Evolutionary conservation across 2,113 vertebrate genomes (phyloP).

Genomic region (Mormyrus iriodes): DNA sequence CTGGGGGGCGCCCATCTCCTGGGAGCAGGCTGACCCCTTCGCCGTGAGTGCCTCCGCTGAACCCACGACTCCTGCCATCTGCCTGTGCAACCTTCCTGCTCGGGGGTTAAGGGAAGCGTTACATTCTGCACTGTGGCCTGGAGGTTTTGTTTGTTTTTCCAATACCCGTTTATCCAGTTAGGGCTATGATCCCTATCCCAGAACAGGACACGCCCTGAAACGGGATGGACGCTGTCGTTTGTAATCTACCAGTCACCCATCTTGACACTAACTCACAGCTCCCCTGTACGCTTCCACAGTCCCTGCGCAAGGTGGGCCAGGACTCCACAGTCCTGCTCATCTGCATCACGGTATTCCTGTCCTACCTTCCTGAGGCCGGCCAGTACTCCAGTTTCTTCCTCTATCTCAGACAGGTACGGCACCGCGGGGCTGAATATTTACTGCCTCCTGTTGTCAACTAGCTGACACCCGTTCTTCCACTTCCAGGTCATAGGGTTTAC

Average conservation of each 20-base stretch:
- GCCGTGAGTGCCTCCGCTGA: constrained; percentile 60
- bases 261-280: not conserved
- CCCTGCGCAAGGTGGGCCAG: constrained; percentile 83
- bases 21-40: constrained; percentile 84
- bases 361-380: constrained; percentile 84
- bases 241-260: not conserved
- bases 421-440: not conserved
- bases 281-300: constrained; percentile 49
- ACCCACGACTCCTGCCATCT: not conserved
- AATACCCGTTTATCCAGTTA: not conserved
- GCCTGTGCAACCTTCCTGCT: not conserved
- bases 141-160: not conserved
- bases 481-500: constrained; percentile 78
- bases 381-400: constrained; percentile 93
- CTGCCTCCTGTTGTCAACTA: not conserved
- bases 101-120: not conserved
- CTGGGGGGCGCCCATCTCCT: constrained; percentile 84
- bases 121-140: not conserved
- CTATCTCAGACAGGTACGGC: constrained; percentile 78
- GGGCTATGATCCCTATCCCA: not conserved
- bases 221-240: not conserved
- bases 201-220: not conserved
- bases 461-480: constrained; percentile 22
- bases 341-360: constrained; percentile 88
- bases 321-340: constrained; percentile 88